A percentile compares a stretch with the other conserved stretches of the same genome.
Evolutionary conservation across 2,113 vertebrate species (phyloP).

Genomic region (Ursus arctos): DNA sequence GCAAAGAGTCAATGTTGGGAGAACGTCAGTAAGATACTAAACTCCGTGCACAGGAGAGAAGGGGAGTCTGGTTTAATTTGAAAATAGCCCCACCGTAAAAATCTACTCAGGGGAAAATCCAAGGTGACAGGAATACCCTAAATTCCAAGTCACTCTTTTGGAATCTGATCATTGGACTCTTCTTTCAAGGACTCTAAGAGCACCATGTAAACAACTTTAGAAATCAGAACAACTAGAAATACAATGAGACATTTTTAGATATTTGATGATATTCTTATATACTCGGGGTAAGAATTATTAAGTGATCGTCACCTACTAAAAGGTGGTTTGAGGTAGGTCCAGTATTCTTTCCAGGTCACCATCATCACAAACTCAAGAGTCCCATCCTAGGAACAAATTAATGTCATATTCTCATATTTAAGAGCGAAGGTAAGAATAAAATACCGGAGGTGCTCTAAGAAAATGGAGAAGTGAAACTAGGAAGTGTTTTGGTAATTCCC

Average conservation of each 20-base stretch:
- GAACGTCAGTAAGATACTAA: neutral
- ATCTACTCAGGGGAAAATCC: neutral
- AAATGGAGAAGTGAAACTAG: neutral
- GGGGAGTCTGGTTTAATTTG: neutral
- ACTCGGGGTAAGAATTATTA: neutral
- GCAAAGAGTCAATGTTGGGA: neutral
- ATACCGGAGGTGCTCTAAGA: neutral
- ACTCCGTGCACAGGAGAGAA: neutral
- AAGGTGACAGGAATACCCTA: neutral
- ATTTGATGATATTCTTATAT: neutral
- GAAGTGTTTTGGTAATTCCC: neutral
- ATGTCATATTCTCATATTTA: neutral
- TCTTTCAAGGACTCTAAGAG: neutral
- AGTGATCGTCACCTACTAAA: neutral
- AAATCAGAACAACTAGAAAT: conserved; percentile 14
- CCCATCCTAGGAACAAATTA: neutral
- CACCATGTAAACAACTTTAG: neutral
- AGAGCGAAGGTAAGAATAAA: neutral
- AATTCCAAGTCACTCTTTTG: neutral
- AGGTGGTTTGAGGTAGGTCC: neutral
- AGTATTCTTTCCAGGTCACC: neutral
- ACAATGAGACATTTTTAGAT: neutral
- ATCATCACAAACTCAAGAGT: neutral
- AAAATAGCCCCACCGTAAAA: neutral
- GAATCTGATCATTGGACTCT: neutral